phyloP scores from a whole-genome alignment of 2,888 invertebrate genomes.

The Eubasilissa splendida region DNA sequence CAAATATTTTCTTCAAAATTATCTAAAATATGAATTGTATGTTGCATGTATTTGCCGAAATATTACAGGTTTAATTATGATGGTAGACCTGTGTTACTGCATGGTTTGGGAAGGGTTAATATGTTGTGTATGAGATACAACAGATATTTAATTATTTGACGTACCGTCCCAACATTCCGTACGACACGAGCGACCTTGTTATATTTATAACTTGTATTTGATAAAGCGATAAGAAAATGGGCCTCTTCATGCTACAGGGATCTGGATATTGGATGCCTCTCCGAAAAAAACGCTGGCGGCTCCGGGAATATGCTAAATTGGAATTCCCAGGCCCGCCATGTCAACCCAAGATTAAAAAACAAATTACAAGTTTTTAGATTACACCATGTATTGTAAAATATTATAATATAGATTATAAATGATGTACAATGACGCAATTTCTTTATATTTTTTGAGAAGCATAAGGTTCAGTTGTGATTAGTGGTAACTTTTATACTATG shows the following conservation, averaged over 20 bases:
- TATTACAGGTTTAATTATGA: no score
- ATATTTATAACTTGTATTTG: not conserved
- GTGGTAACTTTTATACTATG: not conserved
- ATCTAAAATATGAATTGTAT: no score
- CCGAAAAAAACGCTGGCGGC: slow-evolving; percentile 22
- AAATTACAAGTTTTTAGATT: not conserved
- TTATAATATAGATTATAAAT: not conserved
- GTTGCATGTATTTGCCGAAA: no score
- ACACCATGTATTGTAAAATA: not conserved
- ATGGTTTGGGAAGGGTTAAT: no score
- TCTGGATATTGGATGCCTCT: slow-evolving; percentile 29
- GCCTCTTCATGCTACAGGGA: not conserved
- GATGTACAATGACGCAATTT: not conserved
- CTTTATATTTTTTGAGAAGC: not conserved
- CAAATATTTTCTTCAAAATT: no score
- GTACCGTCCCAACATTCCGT: no score
- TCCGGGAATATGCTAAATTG: slow-evolving; percentile 20
- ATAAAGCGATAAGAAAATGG: slow-evolving; percentile 5
- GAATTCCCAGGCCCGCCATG: slow-evolving; percentile 23
- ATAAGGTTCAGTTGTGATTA: not conserved
- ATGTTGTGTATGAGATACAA: no score
- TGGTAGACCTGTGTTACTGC: no score
- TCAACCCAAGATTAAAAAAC: slow-evolving; percentile 5
- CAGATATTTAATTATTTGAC: no score
- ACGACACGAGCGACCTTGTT: not conserved